Conservation (phyloP, 2,888 invertebrate species). For the Mesopsocus fuscifrons region DNA sequence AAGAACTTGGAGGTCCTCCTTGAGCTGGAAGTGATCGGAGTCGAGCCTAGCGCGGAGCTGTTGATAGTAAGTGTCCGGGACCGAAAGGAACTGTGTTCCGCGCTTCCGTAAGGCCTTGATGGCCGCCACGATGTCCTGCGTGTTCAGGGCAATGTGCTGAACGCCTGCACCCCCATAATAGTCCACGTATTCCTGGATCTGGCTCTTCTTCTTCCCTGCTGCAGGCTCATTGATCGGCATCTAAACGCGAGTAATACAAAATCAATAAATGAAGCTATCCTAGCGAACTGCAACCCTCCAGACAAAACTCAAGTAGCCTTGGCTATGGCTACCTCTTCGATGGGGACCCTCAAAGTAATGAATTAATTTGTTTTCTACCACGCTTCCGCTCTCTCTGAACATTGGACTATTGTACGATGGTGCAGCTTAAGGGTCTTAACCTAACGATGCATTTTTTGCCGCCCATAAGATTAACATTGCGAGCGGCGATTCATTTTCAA, state of each 20-base stretch:
- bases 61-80: slow-evolving; percentile 81
- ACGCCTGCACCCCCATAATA: slow-evolving; percentile 97
- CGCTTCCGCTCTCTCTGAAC: too few relatives aligned
- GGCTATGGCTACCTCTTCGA: too few relatives aligned
- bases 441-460: too few relatives aligned
- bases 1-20: slow-evolving; percentile 65
- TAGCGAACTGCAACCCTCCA: slow-evolving; percentile 1
- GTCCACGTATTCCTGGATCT: slow-evolving; percentile 96
- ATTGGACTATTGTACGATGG: too few relatives aligned
- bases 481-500: too few relatives aligned
- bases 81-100: slow-evolving; percentile 76
- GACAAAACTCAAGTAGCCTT: too few relatives aligned
- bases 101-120: slow-evolving; percentile 59
- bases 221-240: slow-evolving; percentile 98
- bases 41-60: slow-evolving; percentile 57
- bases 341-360: too few relatives aligned
- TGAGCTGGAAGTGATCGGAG: slow-evolving; percentile 56
- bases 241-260: slow-evolving; percentile 22
- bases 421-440: too few relatives aligned
- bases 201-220: slow-evolving; percentile 80
- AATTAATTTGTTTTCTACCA: too few relatives aligned
- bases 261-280: too few relatives aligned
- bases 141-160: slow-evolving; percentile 96
- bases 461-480: too few relatives aligned
- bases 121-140: slow-evolving; percentile 47